phyloP scores from a whole-genome alignment of 2,113 vertebrate species.

The Tychaedon coryphoeus region DNA sequence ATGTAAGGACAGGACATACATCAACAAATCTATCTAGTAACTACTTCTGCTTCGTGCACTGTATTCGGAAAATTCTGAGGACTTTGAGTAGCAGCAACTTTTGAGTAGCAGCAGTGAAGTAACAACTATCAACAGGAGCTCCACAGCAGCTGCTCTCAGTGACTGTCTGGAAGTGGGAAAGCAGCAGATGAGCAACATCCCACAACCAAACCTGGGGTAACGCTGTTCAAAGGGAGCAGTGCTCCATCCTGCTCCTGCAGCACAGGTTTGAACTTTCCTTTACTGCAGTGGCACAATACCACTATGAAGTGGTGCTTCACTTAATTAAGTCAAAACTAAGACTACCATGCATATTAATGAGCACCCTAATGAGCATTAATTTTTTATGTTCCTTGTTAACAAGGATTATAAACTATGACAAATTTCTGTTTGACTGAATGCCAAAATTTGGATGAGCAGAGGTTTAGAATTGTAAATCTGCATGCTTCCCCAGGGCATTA shows the following conservation, averaged over 20 bases:
- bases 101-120: background rate
- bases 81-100: background rate
- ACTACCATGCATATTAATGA: slow-evolving; percentile 77
- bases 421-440: slow-evolving; percentile 77
- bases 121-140: slow-evolving; percentile 4
- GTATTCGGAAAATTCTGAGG: background rate
- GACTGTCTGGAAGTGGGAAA: slow-evolving; percentile 10
- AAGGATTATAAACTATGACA: slow-evolving; percentile 77
- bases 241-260: background rate
- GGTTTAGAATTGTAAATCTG: slow-evolving; percentile 65
- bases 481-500: slow-evolving; percentile 12
- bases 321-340: slow-evolving; percentile 77
- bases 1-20: background rate
- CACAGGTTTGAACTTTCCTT: background rate
- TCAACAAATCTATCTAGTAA: background rate
- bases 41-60: fast-evolving
- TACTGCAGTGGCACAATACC: slow-evolving; percentile 32
- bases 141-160: slow-evolving; percentile 13
- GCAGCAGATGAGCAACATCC: background rate
- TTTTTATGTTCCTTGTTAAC: slow-evolving; percentile 80
- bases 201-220: background rate
- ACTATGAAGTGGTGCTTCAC: slow-evolving; percentile 60
- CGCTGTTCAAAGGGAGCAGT: background rate
- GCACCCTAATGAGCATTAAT: slow-evolving; percentile 77
- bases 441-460: slow-evolving; percentile 62